Conservation (phyloP, 2,797 vertebrate species). For the Phrynocephalus forsythii region DNA sequence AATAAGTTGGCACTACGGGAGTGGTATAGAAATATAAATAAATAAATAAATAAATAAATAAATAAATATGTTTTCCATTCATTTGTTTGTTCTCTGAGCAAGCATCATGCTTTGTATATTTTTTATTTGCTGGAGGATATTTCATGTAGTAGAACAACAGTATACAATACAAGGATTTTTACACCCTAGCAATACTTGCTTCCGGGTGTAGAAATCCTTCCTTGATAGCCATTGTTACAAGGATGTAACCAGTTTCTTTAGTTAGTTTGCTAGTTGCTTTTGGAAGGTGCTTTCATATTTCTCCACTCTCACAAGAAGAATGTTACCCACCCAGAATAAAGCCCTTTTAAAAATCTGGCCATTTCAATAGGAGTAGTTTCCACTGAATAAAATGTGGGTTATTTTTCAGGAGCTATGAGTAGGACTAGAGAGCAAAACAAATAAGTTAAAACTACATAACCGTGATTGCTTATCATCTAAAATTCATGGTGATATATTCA, state of each 20-base stretch:
- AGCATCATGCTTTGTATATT: background rate
- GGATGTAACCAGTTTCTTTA: background rate
- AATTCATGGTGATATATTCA: constrained; percentile 1
- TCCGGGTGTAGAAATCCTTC: background rate
- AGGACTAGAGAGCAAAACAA: background rate
- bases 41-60: background rate
- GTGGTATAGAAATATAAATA: too few relatives aligned
- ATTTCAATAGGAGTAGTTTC: background rate
- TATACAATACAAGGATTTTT: too few relatives aligned
- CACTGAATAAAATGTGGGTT: background rate
- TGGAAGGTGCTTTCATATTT: background rate
- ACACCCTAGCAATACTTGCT: background rate
- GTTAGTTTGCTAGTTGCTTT: constrained; percentile 14
- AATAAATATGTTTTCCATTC: background rate
- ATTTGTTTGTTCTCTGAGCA: background rate
- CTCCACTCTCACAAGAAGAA: background rate
- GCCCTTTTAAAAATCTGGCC: background rate
- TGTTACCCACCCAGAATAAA: background rate
- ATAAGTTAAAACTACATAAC: background rate
- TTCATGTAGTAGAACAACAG: background rate
- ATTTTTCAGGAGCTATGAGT: background rate
- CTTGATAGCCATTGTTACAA: background rate
- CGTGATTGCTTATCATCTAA: constrained; percentile 18
- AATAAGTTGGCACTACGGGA: background rate
- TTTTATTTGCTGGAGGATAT: constrained; percentile 26